Evolutionary conservation across 2,888 invertebrate genomes (phyloP), one percentile per base, ranked within the genome.

Genomic region (Leucozona laternaria): DNA sequence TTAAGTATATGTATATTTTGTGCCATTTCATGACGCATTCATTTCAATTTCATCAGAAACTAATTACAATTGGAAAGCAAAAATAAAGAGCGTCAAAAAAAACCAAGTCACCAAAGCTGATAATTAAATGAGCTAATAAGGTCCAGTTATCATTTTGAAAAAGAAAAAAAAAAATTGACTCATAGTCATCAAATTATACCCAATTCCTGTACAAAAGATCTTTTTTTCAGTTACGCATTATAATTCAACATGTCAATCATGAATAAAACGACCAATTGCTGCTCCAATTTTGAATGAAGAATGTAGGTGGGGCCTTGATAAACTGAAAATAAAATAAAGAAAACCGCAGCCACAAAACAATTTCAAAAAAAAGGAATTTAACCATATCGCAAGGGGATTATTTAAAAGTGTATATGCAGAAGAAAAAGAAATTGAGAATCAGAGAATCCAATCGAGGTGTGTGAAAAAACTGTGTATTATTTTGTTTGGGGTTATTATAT

Each of bases 221-320:
- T 57, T 15, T 8, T 71, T 45, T 62, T 66, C 58, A 64, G 75
- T 58, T 80, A 79, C 79, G 75, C 71, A 84, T 76, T 80, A 64
- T 71, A 76, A 76, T 72, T 79, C 43, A 71, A 66, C 60, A 73
- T 83, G 75, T 84, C 83, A 79, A 71, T 70, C 40, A 34, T 6
- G 17, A 31, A 31, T 8, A 58, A 58, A 40, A 58, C 40, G 34
- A 20, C 20, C 72, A 53, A 22, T 72, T 50, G 57, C 37, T 60
- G 71, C 43, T 58, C 45, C 28, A 48, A 20, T 53, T 62, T 62
- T 11, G 11, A 62, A 48, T 60, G 22, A 22, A 37, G 8, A 60
- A 37, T 60, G 79, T 70, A 62, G 84, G 84, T 80, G 71, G 13
- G 79, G 84, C 64, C 22, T 40, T 62, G 25, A 25, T 58, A 62